Percentiles rank a stretch among this genome's conserved stretches.
phyloP scores from a whole-genome alignment of 2,797 vertebrate species.

The Enteromius thamalakanensis region DNA sequence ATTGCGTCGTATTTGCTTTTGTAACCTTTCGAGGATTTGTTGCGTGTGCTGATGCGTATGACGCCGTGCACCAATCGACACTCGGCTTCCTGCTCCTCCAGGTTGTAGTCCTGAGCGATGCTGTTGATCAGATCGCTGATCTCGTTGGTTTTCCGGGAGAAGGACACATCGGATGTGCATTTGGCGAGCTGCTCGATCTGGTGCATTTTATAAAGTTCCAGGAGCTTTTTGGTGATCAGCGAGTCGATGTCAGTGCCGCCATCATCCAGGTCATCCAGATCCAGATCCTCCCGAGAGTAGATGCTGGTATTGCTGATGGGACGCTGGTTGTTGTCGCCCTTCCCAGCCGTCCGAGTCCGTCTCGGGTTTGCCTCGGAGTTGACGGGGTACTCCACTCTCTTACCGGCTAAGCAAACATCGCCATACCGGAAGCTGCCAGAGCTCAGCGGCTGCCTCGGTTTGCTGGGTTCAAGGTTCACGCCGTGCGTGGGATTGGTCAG shows the following conservation, averaged over 20 bases:
- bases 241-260: conserved; percentile 92
- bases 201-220: conserved; percentile 95
- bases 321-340: conserved; percentile 72
- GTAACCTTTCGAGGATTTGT: conserved; percentile 75
- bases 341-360: conserved; percentile 71
- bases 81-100: conserved; percentile 96
- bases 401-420: conserved; percentile 88
- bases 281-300: conserved; percentile 89
- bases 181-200: conserved; percentile 98
- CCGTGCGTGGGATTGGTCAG: conserved; percentile 74
- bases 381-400: conserved; percentile 80
- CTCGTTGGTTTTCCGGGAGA: conserved; percentile 96
- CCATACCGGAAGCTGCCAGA: conserved; percentile 93
- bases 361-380: conserved; percentile 52
- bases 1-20: conserved; percentile 69
- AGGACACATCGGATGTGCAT: conserved; percentile 95
- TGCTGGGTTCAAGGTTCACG: conserved; percentile 70
- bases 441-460: conserved; percentile 72
- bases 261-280: conserved; percentile 88
- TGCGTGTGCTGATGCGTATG: conserved; percentile 96
- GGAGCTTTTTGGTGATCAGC: conserved; percentile 95
- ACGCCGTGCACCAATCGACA: conserved; percentile 95
- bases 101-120: conserved; percentile 97
- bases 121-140: conserved; percentile 98
- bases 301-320: conserved; percentile 82